A percentile compares a stretch with the other conserved stretches of the same genome.
Conservation (phyloP, 1,140 invertebrate genomes). For the Drosophila nikananu region DNA sequence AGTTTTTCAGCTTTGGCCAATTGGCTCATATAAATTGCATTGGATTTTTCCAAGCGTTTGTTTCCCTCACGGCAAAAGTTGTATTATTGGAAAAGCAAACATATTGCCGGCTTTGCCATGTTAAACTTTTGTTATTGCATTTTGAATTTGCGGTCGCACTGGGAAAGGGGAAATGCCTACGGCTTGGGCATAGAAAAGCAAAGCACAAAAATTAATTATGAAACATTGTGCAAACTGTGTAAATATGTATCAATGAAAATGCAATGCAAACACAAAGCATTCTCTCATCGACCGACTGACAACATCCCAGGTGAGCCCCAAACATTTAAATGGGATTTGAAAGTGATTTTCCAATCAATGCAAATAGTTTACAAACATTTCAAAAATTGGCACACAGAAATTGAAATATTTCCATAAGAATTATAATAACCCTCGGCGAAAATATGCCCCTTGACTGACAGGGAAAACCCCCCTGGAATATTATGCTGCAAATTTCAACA, state of each 20-base stretch:
- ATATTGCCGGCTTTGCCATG: constrained; percentile 24
- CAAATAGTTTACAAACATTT: constrained; percentile 47
- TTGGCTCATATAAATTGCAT: constrained; percentile 67
- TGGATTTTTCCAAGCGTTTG: constrained; percentile 30
- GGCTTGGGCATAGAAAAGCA: constrained; percentile 65
- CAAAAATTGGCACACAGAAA: constrained; percentile 18
- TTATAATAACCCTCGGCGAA: constrained; percentile 22
- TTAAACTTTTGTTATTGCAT: constrained; percentile 55
- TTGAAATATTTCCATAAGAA: constrained; percentile 51
- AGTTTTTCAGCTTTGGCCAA: constrained; percentile 48
- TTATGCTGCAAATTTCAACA: constrained; percentile 19
- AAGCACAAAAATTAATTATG: constrained; percentile 78
- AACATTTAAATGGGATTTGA: constrained; percentile 51
- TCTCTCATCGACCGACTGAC: constrained; percentile 9
- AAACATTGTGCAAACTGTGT: constrained; percentile 56
- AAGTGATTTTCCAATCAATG: constrained; percentile 50
- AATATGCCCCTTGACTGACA: constrained; percentile 25
- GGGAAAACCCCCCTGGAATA: constrained; percentile 11
- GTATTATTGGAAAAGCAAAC: constrained; percentile 72
- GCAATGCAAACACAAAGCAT: constrained; percentile 44
- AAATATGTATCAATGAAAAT: constrained; percentile 56
- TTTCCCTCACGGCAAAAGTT: constrained; percentile 53
- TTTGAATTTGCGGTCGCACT: constrained; percentile 39
- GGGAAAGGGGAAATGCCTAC: constrained; percentile 25
- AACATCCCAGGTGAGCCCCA: constrained; percentile 17